A percentile compares a stretch with the other conserved stretches of the same genome.
Evolutionary conservation across 2,888 invertebrate genomes (phyloP).

Genomic region (Drosophila paracracens): DNA sequence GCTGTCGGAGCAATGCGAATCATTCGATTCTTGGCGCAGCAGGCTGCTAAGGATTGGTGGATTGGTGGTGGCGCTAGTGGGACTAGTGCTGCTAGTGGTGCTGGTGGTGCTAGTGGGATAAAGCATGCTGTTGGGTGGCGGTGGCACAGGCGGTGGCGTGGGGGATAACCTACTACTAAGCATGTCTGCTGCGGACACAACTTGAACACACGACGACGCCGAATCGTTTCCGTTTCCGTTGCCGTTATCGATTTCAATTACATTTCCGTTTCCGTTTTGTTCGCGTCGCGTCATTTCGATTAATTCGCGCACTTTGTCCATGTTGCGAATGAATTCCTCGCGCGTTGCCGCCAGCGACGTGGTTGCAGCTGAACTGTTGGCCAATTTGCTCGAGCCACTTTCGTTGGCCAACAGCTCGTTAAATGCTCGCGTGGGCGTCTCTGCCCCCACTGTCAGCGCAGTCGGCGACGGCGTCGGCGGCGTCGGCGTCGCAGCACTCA

Average conservation of each 20-base stretch:
- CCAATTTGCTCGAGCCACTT: constrained; percentile 45
- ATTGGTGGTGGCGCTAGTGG: constrained; percentile 17
- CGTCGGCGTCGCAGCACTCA: constrained; percentile 49
- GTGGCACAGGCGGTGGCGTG: constrained; percentile 69
- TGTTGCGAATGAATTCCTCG: constrained; percentile 74
- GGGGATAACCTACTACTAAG: constrained; percentile 47
- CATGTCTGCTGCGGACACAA: constrained; percentile 17
- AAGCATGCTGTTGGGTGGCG: constrained; percentile 50
- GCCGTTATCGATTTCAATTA: constrained; percentile 5
- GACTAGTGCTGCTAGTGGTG: constrained; percentile 20
- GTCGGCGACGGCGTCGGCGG: constrained; percentile 36
- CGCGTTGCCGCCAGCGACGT: constrained; percentile 74
- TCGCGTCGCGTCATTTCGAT: constrained; percentile 76
- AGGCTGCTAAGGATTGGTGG: constrained; percentile 14
- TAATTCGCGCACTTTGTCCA: constrained; percentile 84
- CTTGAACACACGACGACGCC: constrained; percentile 8
- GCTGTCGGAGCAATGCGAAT: constrained; percentile 88
- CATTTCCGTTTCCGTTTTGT: constrained; percentile 23
- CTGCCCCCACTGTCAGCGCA: not conserved
- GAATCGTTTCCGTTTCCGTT: constrained; percentile 2
- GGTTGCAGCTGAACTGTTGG: constrained; percentile 67
- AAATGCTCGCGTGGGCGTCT: constrained; percentile 44
- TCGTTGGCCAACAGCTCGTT: constrained; percentile 42
- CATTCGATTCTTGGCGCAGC: constrained; percentile 87
- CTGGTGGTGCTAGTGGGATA: constrained; percentile 24